Evolutionary conservation across 2,113 vertebrate genomes (phyloP), one percentile per base, ranked within the genome.

Genomic region (Pachypanchax playfairii): DNA sequence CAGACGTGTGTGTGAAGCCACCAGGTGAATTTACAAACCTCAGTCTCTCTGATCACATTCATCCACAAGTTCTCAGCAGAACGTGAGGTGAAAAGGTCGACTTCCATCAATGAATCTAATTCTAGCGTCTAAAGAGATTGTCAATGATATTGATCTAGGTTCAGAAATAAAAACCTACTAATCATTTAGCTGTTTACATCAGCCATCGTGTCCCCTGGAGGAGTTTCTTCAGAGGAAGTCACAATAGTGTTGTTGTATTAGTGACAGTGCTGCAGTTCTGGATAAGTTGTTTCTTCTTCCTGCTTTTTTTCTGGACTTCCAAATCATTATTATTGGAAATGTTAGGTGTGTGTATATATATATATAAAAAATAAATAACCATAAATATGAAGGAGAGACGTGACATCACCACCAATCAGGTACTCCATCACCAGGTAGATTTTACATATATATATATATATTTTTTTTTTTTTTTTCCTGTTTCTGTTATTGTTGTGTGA

Each of bases 361-460:
- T n/a, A n/a, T n/a, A n/a, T n/a, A n/a, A n/a, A n/a, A n/a, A n/a
- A n/a, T n/a, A 99, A 98, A 85, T 98, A 99, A 9, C 97, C 97
- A 82, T 95, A 99, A 56, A 98, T 94, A 69, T 98, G 96, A 49
- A 98, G 93, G 59, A 99, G 93, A 64, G 97, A 99, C 73, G 98
- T 99, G 55, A 97, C 94, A 85, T 99, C 97, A 54, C 97, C 97
- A 62, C 97, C 97, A 75, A 98, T 98, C 42, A 99, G 95, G 81
- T 99, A 99, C 53, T 99, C 97, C 97, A 99, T 99, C 29, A 99
- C 89, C 97, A n/a, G n/a, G n/a, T n/a, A n/a, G n/a, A n/a, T n/a
- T n/a, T n/a, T n/a, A n/a, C n/a, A n/a, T n/a, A n/a, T n/a, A n/a
- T n/a, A n/a, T n/a, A n/a, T n/a, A n/a, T n/a, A n/a, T n/a, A n/a